A percentile compares a stretch with the other conserved stretches of the same genome.
phyloP scores from a whole-genome alignment of 1,140 invertebrate species.

The Papilio machaon region DNA sequence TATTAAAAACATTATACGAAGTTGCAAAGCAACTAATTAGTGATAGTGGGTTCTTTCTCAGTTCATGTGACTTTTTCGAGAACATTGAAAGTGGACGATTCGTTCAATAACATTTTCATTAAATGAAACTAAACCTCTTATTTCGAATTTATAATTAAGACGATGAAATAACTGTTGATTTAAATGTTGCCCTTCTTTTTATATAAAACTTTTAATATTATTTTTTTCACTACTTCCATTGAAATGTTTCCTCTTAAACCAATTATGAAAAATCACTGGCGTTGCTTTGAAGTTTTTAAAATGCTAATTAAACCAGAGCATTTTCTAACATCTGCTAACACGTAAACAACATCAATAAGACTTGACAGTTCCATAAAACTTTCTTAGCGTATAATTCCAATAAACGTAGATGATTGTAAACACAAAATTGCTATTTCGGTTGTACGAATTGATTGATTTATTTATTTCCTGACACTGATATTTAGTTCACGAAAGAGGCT shows the following conservation, averaged over 20 bases:
- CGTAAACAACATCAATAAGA: conserved; percentile 2
- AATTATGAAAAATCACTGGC: not conserved
- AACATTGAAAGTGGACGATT: not conserved
- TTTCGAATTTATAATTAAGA: conserved; percentile 1
- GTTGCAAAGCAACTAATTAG: not conserved
- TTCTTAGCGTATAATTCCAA: not conserved
- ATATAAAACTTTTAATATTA: not conserved
- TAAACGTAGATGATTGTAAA: conserved; percentile 8
- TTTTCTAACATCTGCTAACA: not conserved
- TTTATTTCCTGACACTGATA: conserved; percentile 15
- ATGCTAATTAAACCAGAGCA: not conserved
- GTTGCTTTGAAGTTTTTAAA: conserved; percentile 1
- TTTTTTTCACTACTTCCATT: not conserved
- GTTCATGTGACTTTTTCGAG: not conserved
- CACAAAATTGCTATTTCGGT: conserved; percentile 5
- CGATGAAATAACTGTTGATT: not conserved
- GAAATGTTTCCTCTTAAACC: not conserved
- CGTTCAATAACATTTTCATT: not conserved
- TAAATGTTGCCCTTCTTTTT: not conserved
- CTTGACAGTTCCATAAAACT: not conserved
- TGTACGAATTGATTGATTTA: conserved; percentile 15
- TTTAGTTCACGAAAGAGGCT: conserved; percentile 3
- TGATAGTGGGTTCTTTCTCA: not conserved
- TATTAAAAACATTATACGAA: not conserved
- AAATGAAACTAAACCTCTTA: not conserved